Base-by-base conservation (phyloP, 2,888 invertebrate species). In the Nesidiocoris tenuis region DNA sequence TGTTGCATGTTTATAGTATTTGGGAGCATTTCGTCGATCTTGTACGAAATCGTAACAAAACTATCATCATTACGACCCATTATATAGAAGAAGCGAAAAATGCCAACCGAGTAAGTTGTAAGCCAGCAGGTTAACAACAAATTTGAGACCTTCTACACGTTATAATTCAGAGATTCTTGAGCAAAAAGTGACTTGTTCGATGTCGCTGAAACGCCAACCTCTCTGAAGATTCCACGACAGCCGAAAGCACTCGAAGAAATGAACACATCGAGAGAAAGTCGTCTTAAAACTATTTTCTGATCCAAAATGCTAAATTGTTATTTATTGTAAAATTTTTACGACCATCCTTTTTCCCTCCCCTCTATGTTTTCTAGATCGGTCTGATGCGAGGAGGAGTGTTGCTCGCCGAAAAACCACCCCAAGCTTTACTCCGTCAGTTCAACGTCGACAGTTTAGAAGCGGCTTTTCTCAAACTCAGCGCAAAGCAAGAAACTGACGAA, bases 341-440 rank as follows among this genome's bases (percentile, higher is more conserved):
- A 12, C 39, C 5, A 39, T 39, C 12, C 12, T 39, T 39, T 39
- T 39, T 7, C 39, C 39, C 39, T n/a, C n/a, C n/a, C n/a, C n/a
- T n/a, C n/a, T n/a, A n/a, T 74, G 9, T 74, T 72, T 78, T 75
- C 63, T 79, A 84, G 84, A 86, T 87, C 77, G 87, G 86, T 16
- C 81, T 87, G 76, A 87, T 87, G 86, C 82, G 87, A 79, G 84
- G 83, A 77, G 87, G 87, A 0, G 81, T 83, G 25, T 80, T 87
- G 7, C 80, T 87, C 57, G 86, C 86, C 0, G 86, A 87, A 81
- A 83, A 85, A 77, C 81, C 84, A 18, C 86, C 86, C 0, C 78
- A 78, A 2, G 80, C 81, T 16, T 80, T 86, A 17, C 81, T 87
- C 74, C 79, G 79, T 22, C 72, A 80, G 16, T 82, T 81, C 75